phyloP scores from a whole-genome alignment of 2,113 vertebrate species.

The Hemiprocne comata region DNA sequence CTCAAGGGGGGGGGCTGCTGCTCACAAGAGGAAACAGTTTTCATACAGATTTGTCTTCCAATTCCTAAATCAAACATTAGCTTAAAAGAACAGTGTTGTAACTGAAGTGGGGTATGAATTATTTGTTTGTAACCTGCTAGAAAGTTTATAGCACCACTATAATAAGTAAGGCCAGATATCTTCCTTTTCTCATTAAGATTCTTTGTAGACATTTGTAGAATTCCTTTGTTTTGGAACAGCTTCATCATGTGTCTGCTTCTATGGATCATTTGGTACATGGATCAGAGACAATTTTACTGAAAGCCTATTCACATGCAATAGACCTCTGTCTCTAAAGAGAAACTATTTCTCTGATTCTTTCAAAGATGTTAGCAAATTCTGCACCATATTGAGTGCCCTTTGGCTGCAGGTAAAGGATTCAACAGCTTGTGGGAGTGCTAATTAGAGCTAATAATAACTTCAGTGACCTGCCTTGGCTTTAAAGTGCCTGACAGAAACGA shows the following conservation, averaged over 20 bases:
- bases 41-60: not conserved
- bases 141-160: not conserved
- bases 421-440: slow-evolving; percentile 28
- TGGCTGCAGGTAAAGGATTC: slow-evolving; percentile 13
- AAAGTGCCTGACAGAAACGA: slow-evolving; percentile 10
- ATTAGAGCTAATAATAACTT: slow-evolving; percentile 58
- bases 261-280: not conserved
- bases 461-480: slow-evolving; percentile 43
- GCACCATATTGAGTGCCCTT: slow-evolving; percentile 25
- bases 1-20: not conserved
- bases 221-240: not conserved
- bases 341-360: not conserved
- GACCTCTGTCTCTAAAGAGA: not conserved
- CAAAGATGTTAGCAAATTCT: slow-evolving; percentile 7
- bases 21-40: not conserved
- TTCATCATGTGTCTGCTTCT: not conserved
- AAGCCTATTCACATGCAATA: not conserved
- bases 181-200: not conserved
- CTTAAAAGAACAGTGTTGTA: not conserved
- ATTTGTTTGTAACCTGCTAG: not conserved
- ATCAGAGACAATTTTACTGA: not conserved
- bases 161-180: not conserved
- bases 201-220: not conserved
- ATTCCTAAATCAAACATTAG: not conserved
- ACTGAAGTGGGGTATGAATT: not conserved